Conservation (phyloP, 2,113 vertebrate species). For the Columba livia region DNA sequence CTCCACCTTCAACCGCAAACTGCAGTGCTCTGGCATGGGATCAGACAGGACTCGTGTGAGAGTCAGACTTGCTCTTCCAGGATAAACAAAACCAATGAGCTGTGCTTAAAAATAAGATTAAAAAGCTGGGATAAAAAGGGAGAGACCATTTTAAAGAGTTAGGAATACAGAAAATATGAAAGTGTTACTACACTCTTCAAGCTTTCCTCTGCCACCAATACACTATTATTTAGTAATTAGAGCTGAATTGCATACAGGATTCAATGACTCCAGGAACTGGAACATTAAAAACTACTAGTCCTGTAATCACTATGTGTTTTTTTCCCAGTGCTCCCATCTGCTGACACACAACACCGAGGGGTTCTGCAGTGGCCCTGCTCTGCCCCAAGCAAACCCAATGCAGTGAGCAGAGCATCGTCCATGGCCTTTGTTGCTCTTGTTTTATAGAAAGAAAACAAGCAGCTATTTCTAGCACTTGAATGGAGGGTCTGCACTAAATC, state of each 20-base stretch:
- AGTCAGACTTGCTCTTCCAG: neutral
- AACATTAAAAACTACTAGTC: neutral
- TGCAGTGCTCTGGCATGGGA: neutral
- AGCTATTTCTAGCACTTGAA: neutral
- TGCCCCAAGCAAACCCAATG: neutral
- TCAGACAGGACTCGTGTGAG: neutral
- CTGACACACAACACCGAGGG: neutral
- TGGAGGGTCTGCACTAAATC: neutral
- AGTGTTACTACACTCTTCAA: neutral
- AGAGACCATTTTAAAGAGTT: neutral
- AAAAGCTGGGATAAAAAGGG: neutral
- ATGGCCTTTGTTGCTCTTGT: neutral
- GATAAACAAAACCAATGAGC: neutral
- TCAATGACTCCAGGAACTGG: neutral
- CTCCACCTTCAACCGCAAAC: neutral
- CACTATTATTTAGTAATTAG: neutral
- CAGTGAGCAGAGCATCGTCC: fast-evolving
- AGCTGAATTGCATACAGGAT: neutral
- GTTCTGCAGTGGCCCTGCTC: neutral
- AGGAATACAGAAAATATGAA: neutral
- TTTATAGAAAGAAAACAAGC: neutral
- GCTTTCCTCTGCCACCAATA: neutral
- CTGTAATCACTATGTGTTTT: neutral
- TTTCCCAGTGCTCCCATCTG: neutral
- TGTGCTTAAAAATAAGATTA: neutral